These are phyloP conservation scores for Melanotus villosus DNA, from an alignment of 2,888 invertebrate species.

Conservation along the genomic window DNA sequence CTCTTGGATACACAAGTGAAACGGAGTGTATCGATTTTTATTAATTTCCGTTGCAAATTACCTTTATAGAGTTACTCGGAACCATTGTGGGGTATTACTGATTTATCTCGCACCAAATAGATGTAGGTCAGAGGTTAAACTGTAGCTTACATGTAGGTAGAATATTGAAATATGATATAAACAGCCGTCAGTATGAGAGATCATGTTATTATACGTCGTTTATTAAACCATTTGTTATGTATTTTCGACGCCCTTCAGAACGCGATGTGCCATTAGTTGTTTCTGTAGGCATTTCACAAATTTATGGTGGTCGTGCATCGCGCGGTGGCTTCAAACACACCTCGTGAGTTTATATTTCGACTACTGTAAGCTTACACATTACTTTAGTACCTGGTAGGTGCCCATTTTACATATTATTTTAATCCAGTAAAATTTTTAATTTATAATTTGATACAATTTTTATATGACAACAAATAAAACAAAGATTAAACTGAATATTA, in stretches of 20 bases:
- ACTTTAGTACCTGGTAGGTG: too few species aligned
- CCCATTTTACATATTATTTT: background rate
- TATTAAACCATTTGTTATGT: slow-evolving; percentile 58
- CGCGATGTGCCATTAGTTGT: slow-evolving; percentile 53
- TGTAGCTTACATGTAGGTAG: slow-evolving; percentile 39
- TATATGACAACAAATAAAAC: too few species aligned
- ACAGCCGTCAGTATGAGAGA: slow-evolving; percentile 46
- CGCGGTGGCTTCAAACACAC: slow-evolving; percentile 44
- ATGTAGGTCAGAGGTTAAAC: slow-evolving; percentile 39
- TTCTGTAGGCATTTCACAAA: slow-evolving; percentile 55
- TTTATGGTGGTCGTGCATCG: slow-evolving; percentile 52
- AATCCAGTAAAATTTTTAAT: too few species aligned
- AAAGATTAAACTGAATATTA: too few species aligned
- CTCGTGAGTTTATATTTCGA: slow-evolving; percentile 37
- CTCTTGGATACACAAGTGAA: background rate
- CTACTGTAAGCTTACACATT: slow-evolving; percentile 22
- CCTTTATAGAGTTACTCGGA: background rate
- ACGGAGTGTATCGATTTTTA: background rate
- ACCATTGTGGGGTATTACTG: background rate
- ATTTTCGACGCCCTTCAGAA: slow-evolving; percentile 56
- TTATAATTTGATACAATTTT: too few species aligned
- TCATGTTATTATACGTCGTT: slow-evolving; percentile 56
- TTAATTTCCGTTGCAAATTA: slow-evolving; percentile 7
- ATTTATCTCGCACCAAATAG: slow-evolving; percentile 18
- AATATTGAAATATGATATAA: slow-evolving; percentile 49